Conservation (phyloP, 2,888 invertebrate genomes). For the Zeuzera pyrina region DNA sequence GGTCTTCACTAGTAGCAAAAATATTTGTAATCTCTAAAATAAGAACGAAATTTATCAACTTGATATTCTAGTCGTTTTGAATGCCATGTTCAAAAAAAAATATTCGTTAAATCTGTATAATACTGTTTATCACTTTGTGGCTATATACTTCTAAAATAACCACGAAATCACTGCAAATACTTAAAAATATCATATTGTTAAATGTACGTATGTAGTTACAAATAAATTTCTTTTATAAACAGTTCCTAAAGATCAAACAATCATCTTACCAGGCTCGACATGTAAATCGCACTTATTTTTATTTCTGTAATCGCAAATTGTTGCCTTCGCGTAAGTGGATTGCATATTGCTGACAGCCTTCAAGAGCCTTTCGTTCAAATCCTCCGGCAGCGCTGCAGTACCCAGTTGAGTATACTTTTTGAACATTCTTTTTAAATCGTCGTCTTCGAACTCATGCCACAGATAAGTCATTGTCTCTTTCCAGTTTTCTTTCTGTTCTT, state of each 20-base stretch:
- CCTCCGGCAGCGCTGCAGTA: constrained; percentile 80
- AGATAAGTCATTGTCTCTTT: constrained; percentile 77
- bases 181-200: no score
- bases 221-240: no score
- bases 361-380: constrained; percentile 74
- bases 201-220: no score
- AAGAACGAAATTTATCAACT: not conserved
- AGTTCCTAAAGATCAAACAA: no score
- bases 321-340: constrained; percentile 82
- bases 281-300: constrained; percentile 77
- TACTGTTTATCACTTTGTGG: no score
- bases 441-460: constrained; percentile 81
- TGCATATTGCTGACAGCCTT: constrained; percentile 80
- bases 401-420: constrained; percentile 80
- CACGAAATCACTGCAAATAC: no score
- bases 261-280: constrained; percentile 84
- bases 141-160: no score
- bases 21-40: constrained; percentile 79
- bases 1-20: constrained; percentile 78
- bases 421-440: constrained; percentile 81
- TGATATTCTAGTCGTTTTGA: no score
- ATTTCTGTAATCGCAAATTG: constrained; percentile 80
- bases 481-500: constrained; percentile 77
- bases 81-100: no score
- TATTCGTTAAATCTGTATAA: no score